Conservation (phyloP, 2,888 invertebrate species). For the Coleophora deauratella region DNA sequence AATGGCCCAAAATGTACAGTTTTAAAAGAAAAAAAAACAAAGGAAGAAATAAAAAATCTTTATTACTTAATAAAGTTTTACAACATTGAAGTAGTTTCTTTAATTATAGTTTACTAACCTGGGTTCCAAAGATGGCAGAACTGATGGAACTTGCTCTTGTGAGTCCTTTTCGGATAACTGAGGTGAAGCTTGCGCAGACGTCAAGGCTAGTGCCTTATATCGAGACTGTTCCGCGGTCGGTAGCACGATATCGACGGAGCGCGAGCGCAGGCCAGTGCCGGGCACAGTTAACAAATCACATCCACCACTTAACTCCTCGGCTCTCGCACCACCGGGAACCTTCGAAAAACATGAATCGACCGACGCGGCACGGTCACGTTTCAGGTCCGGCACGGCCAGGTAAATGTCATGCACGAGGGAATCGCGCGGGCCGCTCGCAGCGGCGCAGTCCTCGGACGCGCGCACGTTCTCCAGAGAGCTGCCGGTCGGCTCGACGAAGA, state of each 20-base stretch:
- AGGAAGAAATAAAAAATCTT: too few species aligned
- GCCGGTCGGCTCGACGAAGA: constrained; percentile 83
- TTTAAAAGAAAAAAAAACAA: too few species aligned
- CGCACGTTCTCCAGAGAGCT: constrained; percentile 82
- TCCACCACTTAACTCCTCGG: constrained; percentile 79
- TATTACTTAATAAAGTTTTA: too few species aligned
- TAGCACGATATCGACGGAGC: constrained; percentile 90
- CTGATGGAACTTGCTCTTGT: constrained; percentile 28
- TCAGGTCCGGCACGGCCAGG: constrained; percentile 86
- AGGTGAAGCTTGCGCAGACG: constrained; percentile 61
- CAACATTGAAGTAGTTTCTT: too few species aligned
- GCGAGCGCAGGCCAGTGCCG: constrained; percentile 81
- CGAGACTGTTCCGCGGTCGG: constrained; percentile 89
- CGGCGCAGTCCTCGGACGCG: constrained; percentile 59
- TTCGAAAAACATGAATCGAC: constrained; percentile 91
- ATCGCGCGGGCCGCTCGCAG: constrained; percentile 40
- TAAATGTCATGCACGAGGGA: constrained; percentile 80
- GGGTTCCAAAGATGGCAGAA: constrained; percentile 31
- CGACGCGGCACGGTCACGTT: constrained; percentile 89
- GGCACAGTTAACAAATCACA: constrained; percentile 80
- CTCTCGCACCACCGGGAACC: constrained; percentile 80
- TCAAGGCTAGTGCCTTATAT: constrained; percentile 86
- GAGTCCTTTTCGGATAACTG: constrained; percentile 29
- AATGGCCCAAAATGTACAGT: too few species aligned
- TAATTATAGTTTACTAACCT: constrained; percentile 58